phyloP scores from a whole-genome alignment of 1,140 invertebrate genomes.

The Atta texana region DNA sequence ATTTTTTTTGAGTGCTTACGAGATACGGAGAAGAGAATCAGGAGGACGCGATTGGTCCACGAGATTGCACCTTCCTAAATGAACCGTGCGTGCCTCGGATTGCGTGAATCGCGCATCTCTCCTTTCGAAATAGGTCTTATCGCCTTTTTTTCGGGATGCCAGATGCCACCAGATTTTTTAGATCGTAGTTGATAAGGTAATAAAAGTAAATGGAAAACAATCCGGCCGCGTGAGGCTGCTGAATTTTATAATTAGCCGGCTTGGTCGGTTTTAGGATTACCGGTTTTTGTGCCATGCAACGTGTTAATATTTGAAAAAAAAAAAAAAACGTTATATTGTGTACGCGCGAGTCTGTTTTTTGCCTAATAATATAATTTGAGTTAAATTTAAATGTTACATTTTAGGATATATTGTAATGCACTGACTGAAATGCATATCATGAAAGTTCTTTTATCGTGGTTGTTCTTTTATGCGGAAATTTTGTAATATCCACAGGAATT shows the following conservation, averaged over 20 bases:
- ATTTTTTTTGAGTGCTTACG: conserved; percentile 33
- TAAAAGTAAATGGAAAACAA: conserved; percentile 31
- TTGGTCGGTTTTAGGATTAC: conserved; percentile 14
- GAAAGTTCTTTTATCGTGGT: background rate
- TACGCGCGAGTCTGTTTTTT: background rate
- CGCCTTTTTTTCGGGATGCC: conserved; percentile 45
- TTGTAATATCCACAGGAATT: conserved; percentile 53
- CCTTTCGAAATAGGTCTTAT: background rate
- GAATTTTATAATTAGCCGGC: conserved; percentile 50
- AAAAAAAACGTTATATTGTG: background rate
- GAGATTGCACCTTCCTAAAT: conserved; percentile 68
- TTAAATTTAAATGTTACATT: background rate
- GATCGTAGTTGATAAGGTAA: conserved; percentile 55
- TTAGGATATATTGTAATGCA: background rate
- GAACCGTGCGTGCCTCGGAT: conserved; percentile 70
- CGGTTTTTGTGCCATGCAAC: background rate
- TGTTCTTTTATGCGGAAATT: conserved; percentile 23
- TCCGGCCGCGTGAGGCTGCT: conserved; percentile 32
- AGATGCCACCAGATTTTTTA: conserved; percentile 56
- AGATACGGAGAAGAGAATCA: conserved; percentile 36
- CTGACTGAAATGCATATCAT: conserved; percentile 1
- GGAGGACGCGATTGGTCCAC: conserved; percentile 65
- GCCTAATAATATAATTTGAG: background rate
- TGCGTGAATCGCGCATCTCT: conserved; percentile 24
- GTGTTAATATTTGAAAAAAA: conserved; percentile 12